Percentiles rank a stretch among this genome's conserved stretches.
Evolutionary conservation across 2,797 vertebrate genomes (phyloP).

Genomic region (Sphenopsis melanotis): DNA sequence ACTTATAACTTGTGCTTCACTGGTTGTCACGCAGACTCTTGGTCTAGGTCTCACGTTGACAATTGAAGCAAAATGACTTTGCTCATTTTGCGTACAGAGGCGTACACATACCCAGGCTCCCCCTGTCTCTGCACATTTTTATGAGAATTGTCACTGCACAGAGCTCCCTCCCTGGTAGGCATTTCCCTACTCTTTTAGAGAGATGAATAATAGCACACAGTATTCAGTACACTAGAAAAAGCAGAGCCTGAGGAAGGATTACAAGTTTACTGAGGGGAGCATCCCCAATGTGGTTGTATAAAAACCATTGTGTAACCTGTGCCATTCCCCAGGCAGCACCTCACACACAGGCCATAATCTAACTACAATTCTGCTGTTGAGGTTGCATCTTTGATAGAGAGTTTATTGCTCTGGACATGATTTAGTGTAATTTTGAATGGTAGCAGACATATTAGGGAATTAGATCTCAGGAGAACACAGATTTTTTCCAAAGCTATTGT

Average conservation of each 20-base stretch:
- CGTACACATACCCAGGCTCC: rapidly evolving
- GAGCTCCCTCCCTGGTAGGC: not conserved
- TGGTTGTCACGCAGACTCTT: not conserved
- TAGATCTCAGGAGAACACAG: not conserved
- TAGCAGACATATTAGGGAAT: not conserved
- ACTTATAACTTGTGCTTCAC: not conserved
- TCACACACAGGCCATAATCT: rapidly evolving
- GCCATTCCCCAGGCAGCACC: not conserved
- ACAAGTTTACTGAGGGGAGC: not conserved
- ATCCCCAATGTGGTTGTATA: rapidly evolving
- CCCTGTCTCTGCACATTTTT: not conserved
- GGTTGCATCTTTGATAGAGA: not conserved
- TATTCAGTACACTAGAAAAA: not conserved
- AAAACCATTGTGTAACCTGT: not conserved
- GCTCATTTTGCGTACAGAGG: not conserved
- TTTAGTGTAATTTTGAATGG: not conserved
- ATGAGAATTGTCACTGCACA: not conserved
- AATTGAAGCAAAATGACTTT: not conserved
- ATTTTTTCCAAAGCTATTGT: not conserved
- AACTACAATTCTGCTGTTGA: not conserved
- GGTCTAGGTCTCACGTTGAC: not conserved
- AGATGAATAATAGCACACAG: not conserved
- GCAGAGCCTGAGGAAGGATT: not conserved
- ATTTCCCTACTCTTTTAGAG: not conserved
- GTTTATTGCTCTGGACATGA: not conserved